phyloP scores from a whole-genome alignment of 2,113 vertebrate genomes.

The Pseudois nayaur region DNA sequence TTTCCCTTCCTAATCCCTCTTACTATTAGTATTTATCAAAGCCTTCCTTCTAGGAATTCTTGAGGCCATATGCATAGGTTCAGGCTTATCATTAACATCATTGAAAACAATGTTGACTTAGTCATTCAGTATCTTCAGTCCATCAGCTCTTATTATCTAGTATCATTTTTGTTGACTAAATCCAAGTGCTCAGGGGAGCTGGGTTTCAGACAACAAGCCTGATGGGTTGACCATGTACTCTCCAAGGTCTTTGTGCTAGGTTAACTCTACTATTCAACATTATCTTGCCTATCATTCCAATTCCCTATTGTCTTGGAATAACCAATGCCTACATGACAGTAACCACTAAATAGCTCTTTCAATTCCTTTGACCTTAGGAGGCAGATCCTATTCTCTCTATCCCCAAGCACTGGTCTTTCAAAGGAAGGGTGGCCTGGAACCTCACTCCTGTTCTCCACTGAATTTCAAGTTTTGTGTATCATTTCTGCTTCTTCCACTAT shows the following conservation, averaged over 20 bases:
- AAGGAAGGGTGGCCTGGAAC: not conserved
- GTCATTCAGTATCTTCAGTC: not conserved
- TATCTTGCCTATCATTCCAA: not conserved
- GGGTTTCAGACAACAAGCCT: not conserved
- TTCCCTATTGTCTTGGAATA: not conserved
- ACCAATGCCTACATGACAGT: not conserved
- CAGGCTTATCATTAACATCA: fast-evolving
- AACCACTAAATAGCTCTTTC: not conserved
- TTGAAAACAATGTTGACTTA: not conserved
- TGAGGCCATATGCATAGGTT: not conserved
- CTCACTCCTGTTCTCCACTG: not conserved
- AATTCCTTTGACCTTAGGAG: not conserved
- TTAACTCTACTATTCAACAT: not conserved
- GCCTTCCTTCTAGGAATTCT: not conserved
- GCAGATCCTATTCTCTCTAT: not conserved
- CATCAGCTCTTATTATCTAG: not conserved
- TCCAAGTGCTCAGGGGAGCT: not conserved
- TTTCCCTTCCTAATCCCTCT: not conserved
- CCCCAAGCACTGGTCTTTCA: fast-evolving
- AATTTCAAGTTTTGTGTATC: not conserved
- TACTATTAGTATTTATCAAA: not conserved
- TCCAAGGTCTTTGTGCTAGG: not conserved
- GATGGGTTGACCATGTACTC: not conserved
- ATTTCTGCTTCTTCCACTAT: not conserved
- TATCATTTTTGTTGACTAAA: not conserved